Conservation (phyloP, 2,113 vertebrate species). For the Todiramphus chloris region DNA sequence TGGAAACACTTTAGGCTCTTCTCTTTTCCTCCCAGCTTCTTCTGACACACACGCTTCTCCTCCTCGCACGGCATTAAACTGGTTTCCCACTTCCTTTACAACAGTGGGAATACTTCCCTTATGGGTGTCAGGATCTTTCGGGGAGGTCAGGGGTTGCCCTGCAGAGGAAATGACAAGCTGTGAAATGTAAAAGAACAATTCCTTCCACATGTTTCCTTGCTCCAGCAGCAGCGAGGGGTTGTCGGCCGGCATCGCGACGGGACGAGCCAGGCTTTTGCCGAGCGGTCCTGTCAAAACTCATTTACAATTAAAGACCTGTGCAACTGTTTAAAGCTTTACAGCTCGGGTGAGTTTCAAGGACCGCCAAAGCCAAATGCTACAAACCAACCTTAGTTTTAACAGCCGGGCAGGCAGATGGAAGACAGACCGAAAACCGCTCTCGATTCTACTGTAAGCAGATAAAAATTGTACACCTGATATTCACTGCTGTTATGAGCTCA, state of each 20-base stretch:
- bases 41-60: slow-evolving; percentile 72
- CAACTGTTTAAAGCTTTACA: slow-evolving; percentile 89
- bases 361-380: slow-evolving; percentile 80
- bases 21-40: slow-evolving; percentile 72
- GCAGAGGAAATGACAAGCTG: slow-evolving; percentile 99
- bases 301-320: slow-evolving; percentile 88
- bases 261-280: slow-evolving; percentile 86
- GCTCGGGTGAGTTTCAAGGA: slow-evolving; percentile 76
- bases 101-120: slow-evolving; percentile 92
- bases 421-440: not conserved
- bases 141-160: slow-evolving; percentile 92
- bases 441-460: not conserved
- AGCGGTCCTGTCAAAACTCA: slow-evolving; percentile 91
- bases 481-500: slow-evolving; percentile 3
- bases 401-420: not conserved
- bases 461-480: not conserved
- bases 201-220: slow-evolving; percentile 96
- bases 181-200: slow-evolving; percentile 99
- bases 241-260: slow-evolving; percentile 85
- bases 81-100: slow-evolving; percentile 80
- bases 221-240: slow-evolving; percentile 87
- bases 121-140: slow-evolving; percentile 88
- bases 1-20: slow-evolving; percentile 83
- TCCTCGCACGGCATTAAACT: slow-evolving; percentile 80
- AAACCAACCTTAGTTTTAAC: slow-evolving; percentile 12